Conservation (phyloP, 2,888 invertebrate genomes). For the Erebia aethiops region DNA sequence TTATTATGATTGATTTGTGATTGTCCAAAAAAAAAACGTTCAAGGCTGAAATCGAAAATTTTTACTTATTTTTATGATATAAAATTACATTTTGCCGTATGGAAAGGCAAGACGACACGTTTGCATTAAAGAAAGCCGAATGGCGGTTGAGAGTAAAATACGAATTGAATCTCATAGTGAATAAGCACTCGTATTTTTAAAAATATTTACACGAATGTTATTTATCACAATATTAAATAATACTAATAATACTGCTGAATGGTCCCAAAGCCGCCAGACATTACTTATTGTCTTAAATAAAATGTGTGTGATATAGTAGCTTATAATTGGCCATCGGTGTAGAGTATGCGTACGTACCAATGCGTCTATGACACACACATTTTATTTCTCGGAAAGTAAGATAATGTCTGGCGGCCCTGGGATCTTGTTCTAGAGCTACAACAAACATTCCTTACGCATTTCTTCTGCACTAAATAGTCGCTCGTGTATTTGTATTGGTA, state of each 20-base stretch:
- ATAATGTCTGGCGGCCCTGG: no score
- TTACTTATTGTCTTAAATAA: no score
- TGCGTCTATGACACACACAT: no score
- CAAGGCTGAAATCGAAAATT: not conserved
- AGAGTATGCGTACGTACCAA: no score
- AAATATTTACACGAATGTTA: not conserved
- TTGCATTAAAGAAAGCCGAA: not conserved
- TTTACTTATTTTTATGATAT: no score
- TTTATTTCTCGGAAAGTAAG: no score
- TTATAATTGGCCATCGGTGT: no score
- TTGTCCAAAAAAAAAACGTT: not conserved
- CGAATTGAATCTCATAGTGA: not conserved
- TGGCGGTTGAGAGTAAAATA: not conserved
- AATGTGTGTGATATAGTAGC: no score
- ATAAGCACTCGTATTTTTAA: not conserved
- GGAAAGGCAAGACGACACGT: not conserved
- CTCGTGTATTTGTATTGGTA: not conserved
- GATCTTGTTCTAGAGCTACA: not conserved
- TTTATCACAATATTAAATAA: not conserved
- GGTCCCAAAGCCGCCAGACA: no score
- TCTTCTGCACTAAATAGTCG: not conserved
- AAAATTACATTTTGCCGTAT: no score
- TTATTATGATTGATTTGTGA: not conserved
- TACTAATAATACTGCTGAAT: no score
- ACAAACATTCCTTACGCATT: conserved; percentile 5